These are phyloP conservation scores for Tarsius wallacei DNA, from an alignment of 2,797 vertebrate genomes.

Conservation along the genomic window DNA sequence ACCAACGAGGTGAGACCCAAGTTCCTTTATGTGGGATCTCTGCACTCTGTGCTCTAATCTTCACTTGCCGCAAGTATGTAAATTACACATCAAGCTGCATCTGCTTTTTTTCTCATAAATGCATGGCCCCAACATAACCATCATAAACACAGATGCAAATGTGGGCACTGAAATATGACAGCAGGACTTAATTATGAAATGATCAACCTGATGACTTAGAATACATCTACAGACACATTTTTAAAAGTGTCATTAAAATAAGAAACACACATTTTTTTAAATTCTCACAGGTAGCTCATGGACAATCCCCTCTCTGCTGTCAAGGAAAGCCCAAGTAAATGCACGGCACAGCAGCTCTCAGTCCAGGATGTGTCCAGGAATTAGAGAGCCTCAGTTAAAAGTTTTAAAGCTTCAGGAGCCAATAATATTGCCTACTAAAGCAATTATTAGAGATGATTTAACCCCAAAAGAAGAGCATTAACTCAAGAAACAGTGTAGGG, in stretches of 20 bases:
- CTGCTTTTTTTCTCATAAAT: not conserved
- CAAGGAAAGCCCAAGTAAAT: not conserved
- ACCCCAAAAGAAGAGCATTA: conserved; percentile 7
- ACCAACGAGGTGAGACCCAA: not conserved
- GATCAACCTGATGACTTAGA: not conserved
- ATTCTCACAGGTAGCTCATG: not conserved
- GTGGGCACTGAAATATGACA: not conserved
- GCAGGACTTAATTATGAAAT: not conserved
- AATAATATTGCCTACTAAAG: not conserved
- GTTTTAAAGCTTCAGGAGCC: not conserved
- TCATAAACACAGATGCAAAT: not conserved
- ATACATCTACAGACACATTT: not conserved
- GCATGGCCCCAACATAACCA: not conserved
- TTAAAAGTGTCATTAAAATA: not conserved
- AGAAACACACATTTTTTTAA: not conserved
- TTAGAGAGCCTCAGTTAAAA: not conserved
- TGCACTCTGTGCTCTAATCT: not conserved
- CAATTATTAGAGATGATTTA: conserved; percentile 15
- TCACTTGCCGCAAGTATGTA: not conserved
- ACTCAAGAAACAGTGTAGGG: conserved; percentile 39
- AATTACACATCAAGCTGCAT: not conserved
- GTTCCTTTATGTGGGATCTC: not conserved
- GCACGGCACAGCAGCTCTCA: not conserved
- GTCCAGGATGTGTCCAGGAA: not conserved
- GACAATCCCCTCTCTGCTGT: not conserved